A percentile compares a stretch with the other conserved stretches of the same genome.
These are phyloP conservation scores for Choloepus didactylus DNA, from an alignment of 2,797 vertebrate genomes.

Conservation along the genomic window DNA sequence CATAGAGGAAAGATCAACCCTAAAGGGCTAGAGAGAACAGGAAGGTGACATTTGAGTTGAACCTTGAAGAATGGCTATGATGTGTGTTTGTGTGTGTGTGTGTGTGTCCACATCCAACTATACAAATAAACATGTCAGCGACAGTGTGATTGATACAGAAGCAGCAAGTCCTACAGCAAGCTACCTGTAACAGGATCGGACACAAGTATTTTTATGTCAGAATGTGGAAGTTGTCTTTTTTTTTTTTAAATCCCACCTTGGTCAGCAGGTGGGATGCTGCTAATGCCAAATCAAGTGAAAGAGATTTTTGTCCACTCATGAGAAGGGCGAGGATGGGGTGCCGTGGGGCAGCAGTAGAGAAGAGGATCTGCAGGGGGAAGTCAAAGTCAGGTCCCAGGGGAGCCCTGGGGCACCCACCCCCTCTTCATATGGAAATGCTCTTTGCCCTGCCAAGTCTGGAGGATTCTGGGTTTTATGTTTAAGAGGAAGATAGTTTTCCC, in stretches of 20 bases:
- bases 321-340: not conserved
- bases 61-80: not conserved
- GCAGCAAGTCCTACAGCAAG: not conserved
- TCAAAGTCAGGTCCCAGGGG: not conserved
- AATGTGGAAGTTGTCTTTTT: not conserved
- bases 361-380: not conserved
- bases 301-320: not conserved
- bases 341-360: not conserved
- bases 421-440: not conserved
- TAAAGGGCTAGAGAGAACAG: not conserved
- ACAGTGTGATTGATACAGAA: not conserved
- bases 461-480: not conserved
- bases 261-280: not conserved
- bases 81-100: not conserved
- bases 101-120: not conserved
- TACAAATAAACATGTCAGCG: not conserved
- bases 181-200: not conserved
- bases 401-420: fast-evolving
- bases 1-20: not conserved
- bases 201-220: not conserved
- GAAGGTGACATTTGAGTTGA: not conserved
- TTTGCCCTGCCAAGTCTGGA: not conserved
- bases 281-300: not conserved
- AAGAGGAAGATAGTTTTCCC: not conserved
- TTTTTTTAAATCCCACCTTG: not conserved